Percentiles rank a stretch among this genome's conserved stretches.
Evolutionary conservation across 2,113 vertebrate genomes (phyloP).

Genomic region (Rhineura floridana): DNA sequence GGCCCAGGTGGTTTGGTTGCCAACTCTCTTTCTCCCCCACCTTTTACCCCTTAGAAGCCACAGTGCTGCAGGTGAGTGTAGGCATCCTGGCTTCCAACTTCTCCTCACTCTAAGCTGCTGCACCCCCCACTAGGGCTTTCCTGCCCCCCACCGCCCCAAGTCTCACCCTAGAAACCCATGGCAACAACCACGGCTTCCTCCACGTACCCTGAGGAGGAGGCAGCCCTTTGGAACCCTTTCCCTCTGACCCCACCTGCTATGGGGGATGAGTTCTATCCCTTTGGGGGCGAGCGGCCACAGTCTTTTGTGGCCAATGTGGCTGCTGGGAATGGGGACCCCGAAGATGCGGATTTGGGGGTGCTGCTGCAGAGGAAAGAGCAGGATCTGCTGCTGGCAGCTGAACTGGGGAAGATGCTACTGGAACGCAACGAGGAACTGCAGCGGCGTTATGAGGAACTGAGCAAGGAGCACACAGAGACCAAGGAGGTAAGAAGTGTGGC

Average conservation of each 20-base stretch:
- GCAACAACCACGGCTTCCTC: slow-evolving; percentile 47
- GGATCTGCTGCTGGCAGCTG: slow-evolving; percentile 69
- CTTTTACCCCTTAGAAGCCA: neutral
- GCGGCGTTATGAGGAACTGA: slow-evolving; percentile 53
- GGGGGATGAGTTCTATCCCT: slow-evolving; percentile 70
- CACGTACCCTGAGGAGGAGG: slow-evolving; percentile 23
- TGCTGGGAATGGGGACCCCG: slow-evolving; percentile 19
- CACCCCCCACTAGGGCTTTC: neutral
- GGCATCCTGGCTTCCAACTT: neutral
- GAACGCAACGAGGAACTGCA: slow-evolving; percentile 71
- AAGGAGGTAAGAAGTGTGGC: slow-evolving; percentile 65
- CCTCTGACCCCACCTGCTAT: slow-evolving; percentile 52
- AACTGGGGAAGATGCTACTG: slow-evolving; percentile 75
- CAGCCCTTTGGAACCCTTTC: slow-evolving; percentile 19
- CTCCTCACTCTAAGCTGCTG: neutral
- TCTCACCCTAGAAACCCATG: neutral
- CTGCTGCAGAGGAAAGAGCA: slow-evolving; percentile 73
- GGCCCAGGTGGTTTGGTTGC: neutral
- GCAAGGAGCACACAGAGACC: slow-evolving; percentile 52
- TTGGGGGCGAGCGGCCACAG: slow-evolving; percentile 60
- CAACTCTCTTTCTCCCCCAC: neutral
- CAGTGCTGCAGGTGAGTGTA: too few species aligned
- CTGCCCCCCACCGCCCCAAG: neutral
- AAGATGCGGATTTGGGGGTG: slow-evolving; percentile 59
- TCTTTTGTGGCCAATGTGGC: slow-evolving; percentile 54